A percentile compares a stretch with the other conserved stretches of the same genome.
These are phyloP conservation scores for Lathamus discolor DNA, from an alignment of 2,113 vertebrate species.

Conservation along the genomic window DNA sequence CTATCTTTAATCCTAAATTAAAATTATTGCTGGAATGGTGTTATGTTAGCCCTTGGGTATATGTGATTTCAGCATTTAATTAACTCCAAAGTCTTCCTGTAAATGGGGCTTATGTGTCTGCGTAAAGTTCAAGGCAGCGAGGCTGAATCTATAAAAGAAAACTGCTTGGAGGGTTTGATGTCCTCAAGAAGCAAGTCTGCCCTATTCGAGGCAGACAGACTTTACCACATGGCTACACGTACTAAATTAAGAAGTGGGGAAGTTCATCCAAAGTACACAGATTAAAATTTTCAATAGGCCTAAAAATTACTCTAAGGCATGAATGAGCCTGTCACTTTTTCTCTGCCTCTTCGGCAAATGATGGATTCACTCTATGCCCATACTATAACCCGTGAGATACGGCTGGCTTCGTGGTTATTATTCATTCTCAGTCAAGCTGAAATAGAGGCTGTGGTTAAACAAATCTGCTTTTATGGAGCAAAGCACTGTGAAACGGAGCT, in stretches of 20 bases:
- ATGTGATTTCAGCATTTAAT: constrained; percentile 70
- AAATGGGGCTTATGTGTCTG: constrained; percentile 43
- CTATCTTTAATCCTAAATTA: constrained; percentile 55
- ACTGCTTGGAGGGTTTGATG: constrained; percentile 62
- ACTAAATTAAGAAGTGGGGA: constrained; percentile 77
- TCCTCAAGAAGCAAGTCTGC: constrained; percentile 50
- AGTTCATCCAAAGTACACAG: constrained; percentile 90
- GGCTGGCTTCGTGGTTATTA: constrained; percentile 71
- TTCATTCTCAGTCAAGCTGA: constrained; percentile 79
- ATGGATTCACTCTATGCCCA: constrained; percentile 75
- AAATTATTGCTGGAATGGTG: constrained; percentile 43
- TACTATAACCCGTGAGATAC: constrained; percentile 73
- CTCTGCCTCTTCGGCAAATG: constrained; percentile 78
- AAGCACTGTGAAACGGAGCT: constrained; percentile 90
- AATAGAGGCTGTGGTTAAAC: constrained; percentile 87
- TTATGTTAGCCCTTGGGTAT: constrained; percentile 24
- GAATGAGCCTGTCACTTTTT: constrained; percentile 86
- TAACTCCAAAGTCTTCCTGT: constrained; percentile 69
- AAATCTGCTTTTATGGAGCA: constrained; percentile 86
- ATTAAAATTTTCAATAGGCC: constrained; percentile 87
- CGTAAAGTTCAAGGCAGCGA: constrained; percentile 67
- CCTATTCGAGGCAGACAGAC: constrained; percentile 68
- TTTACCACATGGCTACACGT: constrained; percentile 63
- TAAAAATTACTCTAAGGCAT: constrained; percentile 90
- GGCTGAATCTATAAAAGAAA: constrained; percentile 49